Evolutionary conservation across 2,113 vertebrate genomes (phyloP), one percentile per base, ranked within the genome.

Genomic region (Anarrhichthys ocellatus): DNA sequence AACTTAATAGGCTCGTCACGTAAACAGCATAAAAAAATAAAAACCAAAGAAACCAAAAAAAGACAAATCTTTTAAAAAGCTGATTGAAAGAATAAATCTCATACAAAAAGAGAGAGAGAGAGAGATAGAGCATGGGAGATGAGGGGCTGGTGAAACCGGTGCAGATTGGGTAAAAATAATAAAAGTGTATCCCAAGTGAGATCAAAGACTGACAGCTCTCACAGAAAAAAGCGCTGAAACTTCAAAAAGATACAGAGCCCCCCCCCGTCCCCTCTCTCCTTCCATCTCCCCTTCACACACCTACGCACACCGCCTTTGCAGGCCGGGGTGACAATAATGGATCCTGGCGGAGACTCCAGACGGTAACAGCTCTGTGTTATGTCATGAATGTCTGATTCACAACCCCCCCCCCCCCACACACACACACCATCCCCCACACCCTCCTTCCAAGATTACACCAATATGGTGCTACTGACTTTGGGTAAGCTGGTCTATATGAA

Each of bases 11-110:
- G 87, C 80, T 89, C 73, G 72, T 89, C 77, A 87, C 87, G 89
- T 94, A 93, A 95, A 95, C 93, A 86, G 66, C 80, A 75, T 84
- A 80, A 88, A 86, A 92, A 91, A 89, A 77, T 58, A 81, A 87
- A 90, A 80, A 22, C 9, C 52, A 24, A 56, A 24, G 11, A 44
- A 52, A 20, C 20, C 27, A 15, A 74, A 80, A 77, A 77, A 3
- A 48, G 70, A 77, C 17, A 81, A 71, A 72, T 80, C 32, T 76
- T 58, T 86, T 82, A 83, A 90, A 93, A 91, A 46, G 80, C 71
- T 83, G 89, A 92, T 88, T 92, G 69, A 86, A 92, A 90, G 83
- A 90, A 90, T 84, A 90, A 17, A 84, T 81, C 66, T 80, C 56
- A 62, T 87, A 93, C 22, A 92, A 88, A 93, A 86, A 27, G 22